Percentiles rank a stretch among this genome's conserved stretches.
phyloP scores from a whole-genome alignment of 2,113 vertebrate species.

The Mustela lutreola region DNA sequence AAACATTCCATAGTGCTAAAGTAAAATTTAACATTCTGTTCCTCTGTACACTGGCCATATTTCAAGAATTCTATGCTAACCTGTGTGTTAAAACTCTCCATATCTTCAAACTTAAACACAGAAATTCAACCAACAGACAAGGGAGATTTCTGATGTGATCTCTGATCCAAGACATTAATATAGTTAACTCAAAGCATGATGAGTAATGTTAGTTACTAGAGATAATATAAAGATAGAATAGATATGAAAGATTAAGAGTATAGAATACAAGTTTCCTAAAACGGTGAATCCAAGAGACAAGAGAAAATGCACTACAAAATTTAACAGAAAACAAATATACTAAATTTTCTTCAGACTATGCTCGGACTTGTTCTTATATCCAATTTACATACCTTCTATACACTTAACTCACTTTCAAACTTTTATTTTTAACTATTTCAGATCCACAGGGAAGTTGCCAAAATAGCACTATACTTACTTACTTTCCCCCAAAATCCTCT shows the following conservation, averaged over 20 bases:
- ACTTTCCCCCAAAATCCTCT: not conserved
- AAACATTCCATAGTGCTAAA: not conserved
- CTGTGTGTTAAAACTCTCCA: not conserved
- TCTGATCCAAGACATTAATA: not conserved
- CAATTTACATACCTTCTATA: not conserved
- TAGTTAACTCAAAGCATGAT: not conserved
- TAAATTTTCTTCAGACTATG: not conserved
- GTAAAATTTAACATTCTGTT: not conserved
- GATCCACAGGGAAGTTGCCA: not conserved
- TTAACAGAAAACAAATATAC: not conserved
- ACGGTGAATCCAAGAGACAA: not conserved
- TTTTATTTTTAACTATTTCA: not conserved
- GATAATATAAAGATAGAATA: not conserved
- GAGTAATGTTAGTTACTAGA: not conserved
- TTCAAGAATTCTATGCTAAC: not conserved
- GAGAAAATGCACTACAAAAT: not conserved
- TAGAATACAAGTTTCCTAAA: not conserved
- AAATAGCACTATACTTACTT: not conserved
- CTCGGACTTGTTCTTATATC: not conserved
- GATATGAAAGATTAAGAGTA: not conserved
- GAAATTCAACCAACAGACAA: not conserved
- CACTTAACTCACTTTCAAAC: not conserved
- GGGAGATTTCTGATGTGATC: not conserved
- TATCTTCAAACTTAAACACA: not conserved
- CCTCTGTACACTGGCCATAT: not conserved